phyloP scores from a whole-genome alignment of 2,113 vertebrate genomes.

The Arizona elegans region DNA sequence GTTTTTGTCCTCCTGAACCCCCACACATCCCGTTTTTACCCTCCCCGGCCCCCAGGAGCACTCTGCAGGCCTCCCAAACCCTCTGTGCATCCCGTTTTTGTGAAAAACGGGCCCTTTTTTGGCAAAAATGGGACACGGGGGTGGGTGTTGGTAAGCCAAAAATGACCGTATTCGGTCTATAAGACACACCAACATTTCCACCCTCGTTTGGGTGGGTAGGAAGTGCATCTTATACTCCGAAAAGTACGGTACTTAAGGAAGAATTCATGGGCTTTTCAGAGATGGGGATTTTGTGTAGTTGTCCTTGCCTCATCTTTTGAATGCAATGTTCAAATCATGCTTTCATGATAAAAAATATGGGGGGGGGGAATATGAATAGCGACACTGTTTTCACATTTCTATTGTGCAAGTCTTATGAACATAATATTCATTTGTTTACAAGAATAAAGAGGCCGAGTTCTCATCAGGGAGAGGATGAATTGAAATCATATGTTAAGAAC shows the following conservation, averaged over 20 bases:
- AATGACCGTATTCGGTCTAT: too few relatives aligned
- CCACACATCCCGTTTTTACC: too few relatives aligned
- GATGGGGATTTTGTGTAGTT: not conserved
- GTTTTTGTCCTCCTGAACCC: too few relatives aligned
- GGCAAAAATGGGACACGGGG: too few relatives aligned
- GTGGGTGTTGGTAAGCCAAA: too few relatives aligned
- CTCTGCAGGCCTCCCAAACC: too few relatives aligned
- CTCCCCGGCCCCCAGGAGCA: too few relatives aligned
- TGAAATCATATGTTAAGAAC: not conserved
- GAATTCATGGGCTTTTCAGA: not conserved
- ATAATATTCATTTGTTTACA: not conserved
- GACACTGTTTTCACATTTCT: not conserved
- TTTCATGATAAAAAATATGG: conserved; percentile 10
- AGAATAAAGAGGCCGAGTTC: not conserved
- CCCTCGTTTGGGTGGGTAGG: too few relatives aligned
- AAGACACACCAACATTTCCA: too few relatives aligned
- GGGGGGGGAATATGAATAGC: not conserved
- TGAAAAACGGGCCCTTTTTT: too few relatives aligned
- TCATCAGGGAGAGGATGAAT: not conserved
- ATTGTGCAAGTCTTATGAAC: not conserved
- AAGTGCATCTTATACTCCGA: too few relatives aligned
- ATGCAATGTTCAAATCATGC: not conserved
- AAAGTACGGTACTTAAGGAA: not conserved
- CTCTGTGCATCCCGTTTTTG: too few relatives aligned
- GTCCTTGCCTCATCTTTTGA: fast-evolving